Evolutionary conservation across 2,797 vertebrate species (phyloP), one percentile per base, ranked within the genome.

Genomic region (Platyrinchus mystaceus): DNA sequence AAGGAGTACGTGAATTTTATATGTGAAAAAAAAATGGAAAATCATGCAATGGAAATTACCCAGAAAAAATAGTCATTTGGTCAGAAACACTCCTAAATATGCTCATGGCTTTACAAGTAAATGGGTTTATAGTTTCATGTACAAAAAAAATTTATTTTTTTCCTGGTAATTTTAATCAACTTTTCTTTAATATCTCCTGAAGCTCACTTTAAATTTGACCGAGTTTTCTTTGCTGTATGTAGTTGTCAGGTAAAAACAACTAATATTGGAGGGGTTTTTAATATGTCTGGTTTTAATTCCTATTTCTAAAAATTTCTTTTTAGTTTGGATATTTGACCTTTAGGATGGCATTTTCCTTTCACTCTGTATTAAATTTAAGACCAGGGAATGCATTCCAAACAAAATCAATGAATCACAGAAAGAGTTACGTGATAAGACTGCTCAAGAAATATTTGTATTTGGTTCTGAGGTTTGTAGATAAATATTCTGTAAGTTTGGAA

Each of bases 381-480:
- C 66, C 20, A 64, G 69, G 83, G 26, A 92, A 68, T 70, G 47
- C 27, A 89, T 94, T 96, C 43, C 66, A 91, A 87, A 88, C 16
- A 85, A 93, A 96, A 76, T 41, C 70, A 41, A 6, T 93, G 37
- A 84, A 70, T 93, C 77, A 56, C 55, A 68, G 55, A 73, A 86
- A 81, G n/a, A 87, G 26, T 67, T 70, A 58, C 27, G 34, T 21
- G 18, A 23, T 53, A 95, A 36, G 67, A 73, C n/a, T 53, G 18
- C 55, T 85, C 18, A 74, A 84, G 44, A 87, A 92, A 77, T 90
- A 86, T 95, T 96, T 96, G 74, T 87, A 44, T 89, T 67, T 68
- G 20, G n/a, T 84, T 92, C 43, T 87, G 68, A 94, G 67, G 44
- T 84, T 73, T 56, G 16, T 58, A 90, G 60, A 52, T 63, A 92